Conservation (phyloP, 1,140 invertebrate species). For the Tetragnatha versicolor region DNA sequence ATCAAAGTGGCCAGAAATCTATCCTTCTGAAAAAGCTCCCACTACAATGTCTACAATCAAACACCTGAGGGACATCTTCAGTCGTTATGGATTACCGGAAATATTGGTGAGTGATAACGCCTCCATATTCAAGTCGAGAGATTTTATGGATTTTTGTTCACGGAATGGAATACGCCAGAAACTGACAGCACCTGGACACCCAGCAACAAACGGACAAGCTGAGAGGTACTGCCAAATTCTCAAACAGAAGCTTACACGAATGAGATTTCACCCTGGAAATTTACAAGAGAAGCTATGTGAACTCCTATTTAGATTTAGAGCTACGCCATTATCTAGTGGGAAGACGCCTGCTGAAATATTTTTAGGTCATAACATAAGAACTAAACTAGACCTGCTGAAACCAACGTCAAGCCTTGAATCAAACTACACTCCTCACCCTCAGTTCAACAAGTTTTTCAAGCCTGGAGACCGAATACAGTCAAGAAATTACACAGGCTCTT, state of each 20-base stretch:
- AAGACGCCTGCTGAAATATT: conserved; percentile 9
- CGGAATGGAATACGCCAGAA: neutral
- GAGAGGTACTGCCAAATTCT: neutral
- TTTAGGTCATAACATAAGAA: neutral
- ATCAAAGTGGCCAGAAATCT: conserved; percentile 7
- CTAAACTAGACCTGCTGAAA: neutral
- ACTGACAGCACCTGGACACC: neutral
- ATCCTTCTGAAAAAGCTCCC: neutral
- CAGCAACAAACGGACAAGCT: neutral
- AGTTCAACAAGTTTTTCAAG: neutral
- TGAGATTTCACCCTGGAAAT: neutral
- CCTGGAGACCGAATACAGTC: neutral
- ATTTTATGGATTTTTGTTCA: neutral
- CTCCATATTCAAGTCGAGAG: neutral
- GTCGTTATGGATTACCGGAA: neutral
- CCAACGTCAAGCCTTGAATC: neutral
- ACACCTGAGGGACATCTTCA: neutral
- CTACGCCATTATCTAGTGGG: neutral
- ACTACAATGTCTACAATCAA: neutral
- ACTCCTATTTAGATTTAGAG: neutral
- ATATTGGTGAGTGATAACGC: no score
- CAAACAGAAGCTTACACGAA: neutral
- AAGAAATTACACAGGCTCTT: neutral
- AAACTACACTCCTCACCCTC: neutral
- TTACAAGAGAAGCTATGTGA: neutral